Base-by-base conservation (phyloP, 2,888 invertebrate species). In the Caenorhabditis imperialis region DNA sequence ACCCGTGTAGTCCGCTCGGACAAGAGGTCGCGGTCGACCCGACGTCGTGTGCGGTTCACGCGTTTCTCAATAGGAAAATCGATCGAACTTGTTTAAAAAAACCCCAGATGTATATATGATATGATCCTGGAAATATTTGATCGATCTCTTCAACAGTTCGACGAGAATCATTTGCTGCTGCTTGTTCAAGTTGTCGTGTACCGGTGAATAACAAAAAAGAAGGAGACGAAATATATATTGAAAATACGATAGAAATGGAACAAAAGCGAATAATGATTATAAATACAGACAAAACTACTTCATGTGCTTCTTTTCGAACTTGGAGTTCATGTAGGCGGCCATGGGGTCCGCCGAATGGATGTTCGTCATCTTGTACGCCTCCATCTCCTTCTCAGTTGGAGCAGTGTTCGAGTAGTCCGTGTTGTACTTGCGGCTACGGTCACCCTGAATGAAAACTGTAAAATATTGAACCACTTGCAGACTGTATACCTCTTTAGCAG, bases 351-450 rank as follows among this genome's bases (percentile, higher is more conserved):
- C 89, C 3, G 83, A 79, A 57, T 89, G 91, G 58, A 92, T 90
- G 93, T 91, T 72, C 20, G 79, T 80, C 53, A 65, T 38, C 8
- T 60, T 40, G 38, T 67, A 79, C 1, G 77, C 79, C 40, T 78
- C 77, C 48, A 73, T 48, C 89, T 98, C 95, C 77, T 94, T 94
- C 71, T 94, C 94, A 0, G 94, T 93, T 0, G 95, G 95, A 72
- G 78, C 74, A 83, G 93, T 93, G 0, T 92, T 92, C 40, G 89
- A 89, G 74, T 88, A 88, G 88, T 89, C 90, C 86, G 94, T 95
- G 89, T 98, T 96, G 89, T 96, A 99, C 0, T 94, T 93, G 3
- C 97, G 91, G 85, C 96, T 95, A 16, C 96, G 91, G 86, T 98
- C 98, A 88, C 65, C 93, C 84, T 84, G 44, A 53, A 84, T 63